A percentile compares a stretch with the other conserved stretches of the same genome.
Evolutionary conservation across 2,888 invertebrate species (phyloP).

Genomic region (Xylocampa areola): DNA sequence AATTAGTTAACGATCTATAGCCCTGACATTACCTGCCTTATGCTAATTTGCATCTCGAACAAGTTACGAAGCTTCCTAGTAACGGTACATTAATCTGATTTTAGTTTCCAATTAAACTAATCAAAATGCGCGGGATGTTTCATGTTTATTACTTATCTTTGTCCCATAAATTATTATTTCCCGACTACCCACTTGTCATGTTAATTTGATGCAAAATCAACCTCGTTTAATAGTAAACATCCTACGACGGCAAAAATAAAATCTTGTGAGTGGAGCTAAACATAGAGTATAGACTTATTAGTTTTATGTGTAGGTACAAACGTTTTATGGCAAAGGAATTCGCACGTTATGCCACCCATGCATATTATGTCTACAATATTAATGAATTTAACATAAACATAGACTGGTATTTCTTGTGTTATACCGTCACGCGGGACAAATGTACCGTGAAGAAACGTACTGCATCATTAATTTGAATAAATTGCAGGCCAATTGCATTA

Average conservation of each 20-base stretch:
- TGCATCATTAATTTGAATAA: conserved; percentile 50
- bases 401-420: conserved; percentile 34
- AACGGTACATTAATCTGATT: neutral
- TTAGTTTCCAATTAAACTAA: neutral
- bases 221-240: too few relatives aligned
- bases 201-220: neutral
- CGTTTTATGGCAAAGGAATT: conserved; percentile 38
- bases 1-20: too few relatives aligned
- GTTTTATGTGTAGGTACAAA: neutral
- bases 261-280: too few relatives aligned
- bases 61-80: neutral
- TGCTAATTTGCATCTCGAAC: too few relatives aligned
- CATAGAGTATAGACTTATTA: neutral
- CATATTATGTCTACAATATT: conserved; percentile 19
- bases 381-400: conserved; percentile 39
- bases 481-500: conserved; percentile 50
- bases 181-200: neutral
- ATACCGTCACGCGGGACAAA: conserved; percentile 38
- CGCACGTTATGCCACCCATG: conserved; percentile 22
- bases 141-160: neutral
- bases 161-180: neutral
- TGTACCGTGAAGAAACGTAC: conserved; percentile 39
- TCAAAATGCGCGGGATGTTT: neutral
- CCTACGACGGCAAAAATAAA: too few relatives aligned
- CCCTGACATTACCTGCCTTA: too few relatives aligned